Evolutionary conservation across 2,888 invertebrate genomes (phyloP), one percentile per base, ranked within the genome.

Genomic region (Drosophila hamatofila): DNA sequence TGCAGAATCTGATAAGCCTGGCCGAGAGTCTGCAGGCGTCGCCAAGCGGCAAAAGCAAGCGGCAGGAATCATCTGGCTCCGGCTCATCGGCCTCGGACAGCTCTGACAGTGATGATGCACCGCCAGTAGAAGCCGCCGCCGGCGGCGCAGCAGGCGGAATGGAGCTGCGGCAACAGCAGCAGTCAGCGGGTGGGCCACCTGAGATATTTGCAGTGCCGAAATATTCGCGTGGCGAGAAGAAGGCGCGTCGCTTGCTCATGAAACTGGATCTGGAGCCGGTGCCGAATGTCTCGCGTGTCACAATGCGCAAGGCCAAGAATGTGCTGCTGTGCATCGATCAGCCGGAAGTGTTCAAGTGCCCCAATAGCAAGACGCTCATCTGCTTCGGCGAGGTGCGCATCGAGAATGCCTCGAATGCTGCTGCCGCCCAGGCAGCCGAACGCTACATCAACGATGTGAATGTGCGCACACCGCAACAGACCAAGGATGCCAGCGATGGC

Each of bases 281-380:
- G 1, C 51, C 59, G 4, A 60, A 82, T 23, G 87, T 86, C n/a
- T 18, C 42, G 1, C 84, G 87, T 8, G 81, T 86, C 25, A 65
- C 78, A 12, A 87, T 86, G 75, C 84, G 77, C 46, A 86, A 86
- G 58, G 55, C 18, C 11, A 84, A 77, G 39, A 81, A 88, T 18
- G 51, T 80, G 7, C 0, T 84, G 44, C 46, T 86, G 16, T 78
- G 30, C 56, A 87, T 86, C 33, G 81, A 89, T 7, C 49, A 55
- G 2, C 79, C 86, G 23, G 89, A 87, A 9, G 87, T 87, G 1
- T 87, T 35, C 61, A 79, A 69, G 55, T 72, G 70, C 7, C 61
- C 69, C 21, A 55, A 79, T 7, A 67, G 59, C 39, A 61, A 75
- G 21, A 86, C 88, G 0, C 39, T 67, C 16, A 82, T 87, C 11